Conservation (phyloP, 1,140 invertebrate genomes). For the Cephus cinctus region DNA sequence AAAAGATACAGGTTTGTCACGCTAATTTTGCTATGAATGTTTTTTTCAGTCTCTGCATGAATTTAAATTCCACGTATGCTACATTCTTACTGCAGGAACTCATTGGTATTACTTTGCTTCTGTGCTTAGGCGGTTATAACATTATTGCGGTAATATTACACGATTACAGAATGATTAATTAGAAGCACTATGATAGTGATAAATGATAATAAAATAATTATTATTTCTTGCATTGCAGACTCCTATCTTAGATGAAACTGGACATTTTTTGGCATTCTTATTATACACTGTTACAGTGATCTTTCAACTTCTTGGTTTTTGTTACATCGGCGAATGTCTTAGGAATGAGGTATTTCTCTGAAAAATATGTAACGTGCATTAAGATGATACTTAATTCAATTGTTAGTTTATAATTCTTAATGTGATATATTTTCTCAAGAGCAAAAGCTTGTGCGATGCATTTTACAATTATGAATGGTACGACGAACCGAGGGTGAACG, state of each 20-base stretch:
- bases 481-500: conserved; percentile 16
- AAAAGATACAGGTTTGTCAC: neutral
- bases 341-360: conserved; percentile 13
- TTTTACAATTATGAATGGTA: conserved; percentile 27
- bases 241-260: no score
- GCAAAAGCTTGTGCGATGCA: conserved; percentile 19
- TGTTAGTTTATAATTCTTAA: no score
- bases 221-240: no score
- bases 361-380: no score
- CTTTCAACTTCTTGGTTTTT: no score
- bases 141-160: neutral
- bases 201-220: no score
- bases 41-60: no score
- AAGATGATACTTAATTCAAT: no score
- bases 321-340: conserved; percentile 19
- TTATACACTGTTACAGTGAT: no score
- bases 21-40: neutral
- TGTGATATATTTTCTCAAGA: conserved; percentile 22
- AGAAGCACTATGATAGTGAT: no score
- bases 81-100: neutral
- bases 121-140: neutral
- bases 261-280: no score
- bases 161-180: no score
- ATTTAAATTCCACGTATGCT: neutral
- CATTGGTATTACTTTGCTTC: neutral